Percentiles rank a stretch among this genome's conserved stretches.
Conservation (phyloP, 2,113 vertebrate species). For the Dicentrarchus labrax region DNA sequence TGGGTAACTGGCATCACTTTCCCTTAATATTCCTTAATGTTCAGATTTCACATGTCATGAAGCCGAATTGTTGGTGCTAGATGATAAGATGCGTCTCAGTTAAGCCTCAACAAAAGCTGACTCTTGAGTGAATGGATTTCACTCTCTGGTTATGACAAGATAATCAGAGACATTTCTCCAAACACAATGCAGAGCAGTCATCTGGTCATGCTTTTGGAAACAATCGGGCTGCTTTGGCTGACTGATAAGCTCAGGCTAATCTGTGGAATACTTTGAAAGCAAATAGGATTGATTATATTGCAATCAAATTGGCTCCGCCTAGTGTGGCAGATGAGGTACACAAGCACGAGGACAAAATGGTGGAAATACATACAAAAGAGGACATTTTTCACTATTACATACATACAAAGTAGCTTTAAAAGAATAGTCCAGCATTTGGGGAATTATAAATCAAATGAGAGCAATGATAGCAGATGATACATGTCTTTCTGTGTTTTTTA, state of each 20-base stretch:
- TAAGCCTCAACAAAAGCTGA: slow-evolving; percentile 47
- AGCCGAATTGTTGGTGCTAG: slow-evolving; percentile 21
- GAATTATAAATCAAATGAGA: background rate
- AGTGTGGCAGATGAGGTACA: background rate
- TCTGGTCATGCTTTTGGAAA: slow-evolving; percentile 45
- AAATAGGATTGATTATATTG: slow-evolving; percentile 42
- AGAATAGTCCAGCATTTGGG: background rate
- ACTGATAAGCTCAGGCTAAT: slow-evolving; percentile 43
- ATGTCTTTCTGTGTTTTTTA: background rate
- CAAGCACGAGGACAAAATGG: slow-evolving; percentile 1
- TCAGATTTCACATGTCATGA: slow-evolving; percentile 47
- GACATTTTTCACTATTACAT: background rate
- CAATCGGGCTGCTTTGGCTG: slow-evolving; percentile 15
- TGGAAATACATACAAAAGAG: slow-evolving; percentile 14
- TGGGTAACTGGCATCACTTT: background rate
- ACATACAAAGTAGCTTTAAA: background rate
- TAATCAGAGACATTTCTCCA: slow-evolving; percentile 50
- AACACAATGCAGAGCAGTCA: slow-evolving; percentile 39
- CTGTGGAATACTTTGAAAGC: slow-evolving; percentile 35
- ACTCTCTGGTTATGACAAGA: slow-evolving; percentile 55
- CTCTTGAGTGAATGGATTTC: slow-evolving; percentile 42
- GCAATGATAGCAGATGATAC: background rate
- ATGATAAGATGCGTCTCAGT: slow-evolving; percentile 52
- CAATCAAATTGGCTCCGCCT: background rate
- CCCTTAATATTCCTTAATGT: slow-evolving; percentile 39